Base-by-base conservation (phyloP, 2,797 vertebrate genomes). In the Pelodytes ibericus region DNA sequence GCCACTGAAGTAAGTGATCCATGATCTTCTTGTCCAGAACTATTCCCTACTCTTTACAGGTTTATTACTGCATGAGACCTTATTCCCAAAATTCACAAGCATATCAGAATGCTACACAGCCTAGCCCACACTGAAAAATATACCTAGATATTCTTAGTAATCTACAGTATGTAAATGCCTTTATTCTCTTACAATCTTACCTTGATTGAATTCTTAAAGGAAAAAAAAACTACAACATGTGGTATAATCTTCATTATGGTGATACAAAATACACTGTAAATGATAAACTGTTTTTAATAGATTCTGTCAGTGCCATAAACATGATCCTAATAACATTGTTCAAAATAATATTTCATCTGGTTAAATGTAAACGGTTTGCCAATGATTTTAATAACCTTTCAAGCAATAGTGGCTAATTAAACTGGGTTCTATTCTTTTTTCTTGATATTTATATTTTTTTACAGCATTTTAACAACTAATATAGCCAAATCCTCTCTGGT, bases 381-480 rank as follows among this genome's bases (percentile, higher is more conserved):
- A 57, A 73, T 68, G 63, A 73, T 73, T 72, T 67, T 78, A 78
- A 77, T 66, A 56, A 59, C 72, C 51, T 67, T 72, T 61, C 36
- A 60, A 73, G 71, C 76, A 61, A 79, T 73, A 68, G 63, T 66
- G 69, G 63, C 70, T 79, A 79, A 79, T 73, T 79, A 78, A 70
- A 72, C 30, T 16, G 68, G 61, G 59, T 47, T 77, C 47, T 41
- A 4, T 57, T 68, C 57, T 69, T 60, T 41, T 78, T 66, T 65
- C 41, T 16, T 16, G 11, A 9, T 6, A 26, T 58, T 53, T 41
- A 4, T 57, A 60, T 61, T 71, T 62, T 63, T 79, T 73, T 60
- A 79, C 76, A 62, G 76, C 71, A 63, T 68, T 79, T 79, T 79
- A 79, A 73, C 70, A 61, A 62, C 76, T 60, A 36, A 73, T 73